These are phyloP conservation scores for Accipiter cooperii DNA, from an alignment of 2,113 vertebrate species.

Conservation along the genomic window DNA sequence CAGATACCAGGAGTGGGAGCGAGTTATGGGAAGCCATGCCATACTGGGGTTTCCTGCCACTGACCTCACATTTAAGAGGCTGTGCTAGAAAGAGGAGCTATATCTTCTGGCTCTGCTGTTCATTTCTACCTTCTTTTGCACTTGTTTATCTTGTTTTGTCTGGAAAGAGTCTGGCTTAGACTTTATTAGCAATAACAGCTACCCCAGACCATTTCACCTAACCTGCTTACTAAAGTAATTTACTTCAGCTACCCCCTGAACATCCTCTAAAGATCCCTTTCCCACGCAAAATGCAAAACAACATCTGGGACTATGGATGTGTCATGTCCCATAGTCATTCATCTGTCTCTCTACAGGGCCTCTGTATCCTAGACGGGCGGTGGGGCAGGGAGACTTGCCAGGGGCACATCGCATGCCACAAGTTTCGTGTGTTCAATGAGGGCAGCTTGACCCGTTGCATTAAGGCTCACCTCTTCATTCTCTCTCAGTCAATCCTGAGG, in stretches of 20 bases:
- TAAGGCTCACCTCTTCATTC: not conserved
- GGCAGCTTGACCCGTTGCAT: too few species aligned
- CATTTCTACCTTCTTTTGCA: not conserved
- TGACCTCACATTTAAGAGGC: not conserved
- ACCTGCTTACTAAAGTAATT: not conserved
- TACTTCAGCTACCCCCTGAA: not conserved
- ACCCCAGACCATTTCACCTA: not conserved
- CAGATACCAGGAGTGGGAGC: not conserved
- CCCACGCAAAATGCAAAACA: not conserved
- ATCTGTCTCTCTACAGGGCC: not conserved
- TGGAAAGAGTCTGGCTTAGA: not conserved
- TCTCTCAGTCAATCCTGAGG: not conserved
- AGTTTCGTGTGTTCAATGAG: rapidly evolving
- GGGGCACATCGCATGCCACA: rapidly evolving
- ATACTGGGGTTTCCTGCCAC: not conserved
- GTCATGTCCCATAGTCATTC: not conserved
- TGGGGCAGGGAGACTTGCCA: not conserved
- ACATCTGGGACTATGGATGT: not conserved
- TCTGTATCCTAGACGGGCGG: rapidly evolving
- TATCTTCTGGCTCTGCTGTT: not conserved
- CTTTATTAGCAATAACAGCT: not conserved
- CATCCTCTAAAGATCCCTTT: not conserved
- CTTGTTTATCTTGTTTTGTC: not conserved
- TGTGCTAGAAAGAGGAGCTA: not conserved
- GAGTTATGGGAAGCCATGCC: not conserved